These are phyloP conservation scores for Thalassoma bifasciatum DNA, from an alignment of 2,113 vertebrate genomes.

Conservation along the genomic window DNA sequence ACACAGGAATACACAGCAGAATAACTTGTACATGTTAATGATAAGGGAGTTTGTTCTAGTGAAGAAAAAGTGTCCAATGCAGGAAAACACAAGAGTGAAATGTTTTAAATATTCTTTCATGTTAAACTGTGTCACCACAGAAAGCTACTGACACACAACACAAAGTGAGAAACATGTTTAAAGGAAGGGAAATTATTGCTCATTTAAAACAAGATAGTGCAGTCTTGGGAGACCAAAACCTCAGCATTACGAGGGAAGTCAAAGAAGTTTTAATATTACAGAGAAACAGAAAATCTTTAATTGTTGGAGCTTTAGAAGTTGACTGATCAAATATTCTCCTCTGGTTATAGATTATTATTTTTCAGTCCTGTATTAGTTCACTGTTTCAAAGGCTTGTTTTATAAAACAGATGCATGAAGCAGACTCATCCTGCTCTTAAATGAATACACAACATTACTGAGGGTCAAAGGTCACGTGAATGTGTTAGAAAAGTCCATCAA, in stretches of 20 bases:
- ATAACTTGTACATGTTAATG: constrained; percentile 85
- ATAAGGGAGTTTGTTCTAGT: constrained; percentile 89
- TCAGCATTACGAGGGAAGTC: constrained; percentile 62
- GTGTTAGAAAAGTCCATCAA: constrained; percentile 32
- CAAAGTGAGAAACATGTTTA: constrained; percentile 83
- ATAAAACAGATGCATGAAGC: constrained; percentile 51
- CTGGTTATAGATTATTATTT: background rate
- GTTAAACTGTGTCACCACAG: constrained; percentile 66
- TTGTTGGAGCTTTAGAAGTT: constrained; percentile 3
- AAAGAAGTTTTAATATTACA: constrained; percentile 19
- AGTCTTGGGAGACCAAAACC: constrained; percentile 41
- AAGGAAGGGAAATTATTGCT: constrained; percentile 95
- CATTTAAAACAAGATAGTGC: constrained; percentile 90
- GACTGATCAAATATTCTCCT: background rate
- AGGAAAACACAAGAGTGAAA: constrained; percentile 42
- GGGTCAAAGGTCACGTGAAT: constrained; percentile 7
- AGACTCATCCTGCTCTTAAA: constrained; percentile 22
- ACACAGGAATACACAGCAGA: constrained; percentile 94
- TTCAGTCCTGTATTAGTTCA: background rate
- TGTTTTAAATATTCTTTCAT: constrained; percentile 26
- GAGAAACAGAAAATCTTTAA: constrained; percentile 10
- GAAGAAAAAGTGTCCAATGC: constrained; percentile 75
- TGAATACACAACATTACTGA: constrained; percentile 21
- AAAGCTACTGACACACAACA: constrained; percentile 84
- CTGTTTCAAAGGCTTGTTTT: constrained; percentile 35